Evolutionary conservation across 1,140 invertebrate species (phyloP).

Genomic region (Polypedilum vanderplanki): DNA sequence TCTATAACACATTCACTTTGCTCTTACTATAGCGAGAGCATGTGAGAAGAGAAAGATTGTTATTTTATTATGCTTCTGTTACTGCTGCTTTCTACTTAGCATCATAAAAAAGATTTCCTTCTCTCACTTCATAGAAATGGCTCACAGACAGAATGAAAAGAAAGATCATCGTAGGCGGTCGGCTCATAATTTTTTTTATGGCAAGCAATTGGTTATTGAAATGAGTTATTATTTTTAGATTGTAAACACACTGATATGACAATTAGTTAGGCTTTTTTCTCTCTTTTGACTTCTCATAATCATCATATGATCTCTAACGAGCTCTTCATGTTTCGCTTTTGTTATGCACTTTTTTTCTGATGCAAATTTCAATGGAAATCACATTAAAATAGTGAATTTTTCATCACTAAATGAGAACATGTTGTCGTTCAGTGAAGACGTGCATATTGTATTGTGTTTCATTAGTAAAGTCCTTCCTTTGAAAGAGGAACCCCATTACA

Average conservation of each 20-base stretch:
- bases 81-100: no score
- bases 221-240: constrained; percentile 20
- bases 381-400: constrained; percentile 10
- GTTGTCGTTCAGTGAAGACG: not conserved
- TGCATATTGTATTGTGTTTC: constrained; percentile 19
- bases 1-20: not conserved
- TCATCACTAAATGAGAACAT: not conserved
- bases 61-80: not conserved
- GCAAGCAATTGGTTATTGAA: constrained; percentile 11
- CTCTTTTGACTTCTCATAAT: not conserved
- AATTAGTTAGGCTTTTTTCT: not conserved
- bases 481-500: constrained; percentile 10
- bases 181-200: no score
- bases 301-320: not conserved
- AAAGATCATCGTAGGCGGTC: not conserved
- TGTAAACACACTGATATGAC: constrained; percentile 4
- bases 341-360: not conserved
- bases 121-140: no score
- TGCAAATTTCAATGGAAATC: constrained; percentile 18
- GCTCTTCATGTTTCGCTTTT: not conserved
- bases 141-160: not conserved
- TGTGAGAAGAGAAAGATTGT: constrained; percentile 15
- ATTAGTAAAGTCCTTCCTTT: constrained; percentile 12
- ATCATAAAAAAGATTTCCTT: no score
- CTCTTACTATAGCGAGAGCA: not conserved